Evolutionary conservation across 2,888 invertebrate species (phyloP), one percentile per base, ranked within the genome.

Genomic region (Miltochrista miniata): DNA sequence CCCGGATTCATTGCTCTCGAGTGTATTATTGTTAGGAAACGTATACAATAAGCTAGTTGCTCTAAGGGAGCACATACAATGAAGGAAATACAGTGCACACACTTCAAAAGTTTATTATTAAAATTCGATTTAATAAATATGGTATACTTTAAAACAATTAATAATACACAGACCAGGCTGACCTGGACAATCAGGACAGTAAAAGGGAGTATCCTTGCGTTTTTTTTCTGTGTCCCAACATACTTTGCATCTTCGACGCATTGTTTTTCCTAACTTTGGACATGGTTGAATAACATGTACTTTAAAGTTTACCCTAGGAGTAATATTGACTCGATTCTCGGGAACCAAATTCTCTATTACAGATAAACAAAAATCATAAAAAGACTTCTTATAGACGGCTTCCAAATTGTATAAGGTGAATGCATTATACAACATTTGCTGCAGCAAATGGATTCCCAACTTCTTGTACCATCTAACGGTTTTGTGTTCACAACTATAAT

Each of bases 391-490:
- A 29, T 8, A n/a, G 15, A 12, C 34, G 33, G 2, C 13, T 1
- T 9, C 33, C 34, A 2, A 8, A 18, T 43, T 34, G 8, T 8
- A 34, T 34, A 31, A 18, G 18, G 34, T 18, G 8, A 34, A 33
- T 12, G 42, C 7, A 34, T 43, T 43, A 9, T 18, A 11, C 7
- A 43, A n/a, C 53, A 53, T 51, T 4, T 54, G 45, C 33, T 58
- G 54, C 47, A 58, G 48, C n/a, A 50, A 36, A 36, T 59, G 53
- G 9, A 54, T 15, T 18, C 47, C 14, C 9, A 59, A 34, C 41
- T 59, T 52, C 31, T 55, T 55, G 18, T 59, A 55, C 59, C 59
- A 59, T 9, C 51, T 45, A 4, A 48, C 49, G 13, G 45, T 47
- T 40, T 51, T 51, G 15, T 30, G 43, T 18, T 46, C 46, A 42